phyloP scores from a whole-genome alignment of 92 coral and sea anemone genomes.

The Scolanthus callimorphus region DNA sequence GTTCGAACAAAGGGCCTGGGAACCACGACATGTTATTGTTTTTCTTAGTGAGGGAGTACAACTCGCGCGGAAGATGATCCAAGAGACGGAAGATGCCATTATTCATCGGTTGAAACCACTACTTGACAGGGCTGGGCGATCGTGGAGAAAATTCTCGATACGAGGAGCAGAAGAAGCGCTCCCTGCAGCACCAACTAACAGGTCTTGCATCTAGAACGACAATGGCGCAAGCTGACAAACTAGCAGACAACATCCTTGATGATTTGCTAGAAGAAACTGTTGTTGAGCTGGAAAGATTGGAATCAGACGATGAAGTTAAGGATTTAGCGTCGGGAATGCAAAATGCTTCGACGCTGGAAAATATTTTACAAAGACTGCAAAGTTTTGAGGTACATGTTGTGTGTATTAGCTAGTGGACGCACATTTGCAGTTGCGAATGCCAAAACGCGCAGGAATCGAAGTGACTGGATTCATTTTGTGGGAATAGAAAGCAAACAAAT shows the following conservation, averaged over 20 bases:
- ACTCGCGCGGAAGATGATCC: slow-evolving; percentile 69
- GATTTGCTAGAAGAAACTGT: slow-evolving; percentile 86
- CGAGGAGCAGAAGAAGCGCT: slow-evolving; percentile 50
- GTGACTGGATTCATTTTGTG: too few species aligned
- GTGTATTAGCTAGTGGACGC: too few species aligned
- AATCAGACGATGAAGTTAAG: slow-evolving; percentile 66
- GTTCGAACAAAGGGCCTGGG: too few species aligned
- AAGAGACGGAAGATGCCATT: slow-evolving; percentile 91
- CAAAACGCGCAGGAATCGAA: too few species aligned
- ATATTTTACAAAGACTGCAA: slow-evolving; percentile 71
- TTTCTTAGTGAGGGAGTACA: slow-evolving; percentile 61
- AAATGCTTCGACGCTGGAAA: slow-evolving; percentile 80
- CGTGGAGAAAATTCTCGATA: slow-evolving; percentile 30
- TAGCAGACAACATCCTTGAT: slow-evolving; percentile 86
- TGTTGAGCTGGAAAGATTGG: slow-evolving; percentile 82
- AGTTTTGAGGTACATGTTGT: slow-evolving; percentile 79
- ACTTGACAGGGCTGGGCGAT: slow-evolving; percentile 92
- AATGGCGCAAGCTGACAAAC: slow-evolving; percentile 74
- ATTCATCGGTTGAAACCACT: slow-evolving; percentile 71
- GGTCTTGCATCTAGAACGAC: slow-evolving; percentile 75
- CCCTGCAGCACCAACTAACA: slow-evolving; percentile 72
- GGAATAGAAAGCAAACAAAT: too few species aligned
- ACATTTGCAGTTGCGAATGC: too few species aligned
- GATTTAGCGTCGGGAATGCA: slow-evolving; percentile 50
- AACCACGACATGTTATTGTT: slow-evolving; percentile 1